These are phyloP conservation scores for Drymodes brunneopygia DNA, from an alignment of 2,113 vertebrate species.

Conservation along the genomic window DNA sequence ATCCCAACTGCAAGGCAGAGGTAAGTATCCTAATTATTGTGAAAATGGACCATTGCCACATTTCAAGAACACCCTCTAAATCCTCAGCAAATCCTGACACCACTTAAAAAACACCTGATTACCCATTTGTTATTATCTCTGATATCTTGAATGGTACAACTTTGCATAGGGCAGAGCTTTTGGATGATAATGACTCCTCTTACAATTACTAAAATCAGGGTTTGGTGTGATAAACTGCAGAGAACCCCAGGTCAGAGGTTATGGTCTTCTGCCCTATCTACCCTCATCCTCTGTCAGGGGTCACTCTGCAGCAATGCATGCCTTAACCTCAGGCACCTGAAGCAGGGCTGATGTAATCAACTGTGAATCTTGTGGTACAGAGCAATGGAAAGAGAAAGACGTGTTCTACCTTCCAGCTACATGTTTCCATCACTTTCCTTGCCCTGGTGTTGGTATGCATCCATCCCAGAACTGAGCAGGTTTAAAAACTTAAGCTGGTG, in stretches of 20 bases:
- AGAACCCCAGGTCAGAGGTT: background rate
- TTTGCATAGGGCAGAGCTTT: background rate
- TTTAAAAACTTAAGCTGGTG: background rate
- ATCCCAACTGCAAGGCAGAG: background rate
- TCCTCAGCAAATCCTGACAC: background rate
- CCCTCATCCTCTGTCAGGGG: background rate
- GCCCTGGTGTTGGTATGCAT: background rate
- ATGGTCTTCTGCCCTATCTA: background rate
- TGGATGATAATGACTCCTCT: background rate
- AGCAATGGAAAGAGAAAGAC: background rate
- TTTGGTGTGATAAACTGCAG: background rate
- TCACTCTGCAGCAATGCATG: background rate
- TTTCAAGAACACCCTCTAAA: background rate
- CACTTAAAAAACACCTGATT: background rate
- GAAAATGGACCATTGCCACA: background rate
- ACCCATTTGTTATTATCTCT: background rate
- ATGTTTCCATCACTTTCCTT: background rate
- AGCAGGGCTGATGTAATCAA: background rate
- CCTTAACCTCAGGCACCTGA: background rate
- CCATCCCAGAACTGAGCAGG: background rate
- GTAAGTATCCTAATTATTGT: background rate
- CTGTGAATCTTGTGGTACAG: background rate
- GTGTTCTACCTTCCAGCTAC: background rate
- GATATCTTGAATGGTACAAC: background rate
- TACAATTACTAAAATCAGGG: background rate